Percentiles rank a stretch among this genome's conserved stretches.
phyloP scores from a whole-genome alignment of 1,140 invertebrate genomes.

The Conus ventricosus region DNA sequence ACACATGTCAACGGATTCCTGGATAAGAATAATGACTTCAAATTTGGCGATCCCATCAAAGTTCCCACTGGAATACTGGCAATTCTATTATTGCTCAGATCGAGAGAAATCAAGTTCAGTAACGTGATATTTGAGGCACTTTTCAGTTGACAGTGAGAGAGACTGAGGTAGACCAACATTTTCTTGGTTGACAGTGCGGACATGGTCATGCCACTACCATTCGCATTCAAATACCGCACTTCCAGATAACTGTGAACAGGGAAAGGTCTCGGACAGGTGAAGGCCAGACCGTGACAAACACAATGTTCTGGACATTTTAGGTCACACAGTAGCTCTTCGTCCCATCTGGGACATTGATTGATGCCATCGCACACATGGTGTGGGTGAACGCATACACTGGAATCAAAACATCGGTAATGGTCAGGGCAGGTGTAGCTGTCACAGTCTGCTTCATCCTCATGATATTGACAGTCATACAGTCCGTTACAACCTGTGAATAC shows the following conservation, averaged over 20 bases:
- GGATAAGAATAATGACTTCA: constrained; percentile 31
- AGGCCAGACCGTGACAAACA: background rate
- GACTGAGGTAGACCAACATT: constrained; percentile 22
- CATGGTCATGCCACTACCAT: background rate
- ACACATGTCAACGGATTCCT: constrained; percentile 33
- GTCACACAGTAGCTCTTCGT: constrained; percentile 35
- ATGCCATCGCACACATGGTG: constrained; percentile 30
- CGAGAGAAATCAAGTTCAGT: constrained; percentile 8
- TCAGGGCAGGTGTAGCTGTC: background rate
- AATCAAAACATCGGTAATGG: constrained; percentile 26
- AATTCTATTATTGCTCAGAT: constrained; percentile 12
- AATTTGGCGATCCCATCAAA: background rate
- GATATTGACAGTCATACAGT: constrained; percentile 4
- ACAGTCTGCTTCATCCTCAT: constrained; percentile 26
- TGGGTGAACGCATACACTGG: constrained; percentile 18
- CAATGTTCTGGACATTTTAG: constrained; percentile 24
- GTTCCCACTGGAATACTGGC: too few species aligned
- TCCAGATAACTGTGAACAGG: background rate
- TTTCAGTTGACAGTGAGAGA: background rate
- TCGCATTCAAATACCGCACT: background rate
- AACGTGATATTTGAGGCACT: background rate
- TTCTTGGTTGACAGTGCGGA: background rate
- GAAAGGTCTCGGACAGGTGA: background rate
- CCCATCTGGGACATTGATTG: constrained; percentile 2
- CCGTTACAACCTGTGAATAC: constrained; percentile 37